Conservation (phyloP, 2,797 vertebrate species). For the Syndactyla subalaris region DNA sequence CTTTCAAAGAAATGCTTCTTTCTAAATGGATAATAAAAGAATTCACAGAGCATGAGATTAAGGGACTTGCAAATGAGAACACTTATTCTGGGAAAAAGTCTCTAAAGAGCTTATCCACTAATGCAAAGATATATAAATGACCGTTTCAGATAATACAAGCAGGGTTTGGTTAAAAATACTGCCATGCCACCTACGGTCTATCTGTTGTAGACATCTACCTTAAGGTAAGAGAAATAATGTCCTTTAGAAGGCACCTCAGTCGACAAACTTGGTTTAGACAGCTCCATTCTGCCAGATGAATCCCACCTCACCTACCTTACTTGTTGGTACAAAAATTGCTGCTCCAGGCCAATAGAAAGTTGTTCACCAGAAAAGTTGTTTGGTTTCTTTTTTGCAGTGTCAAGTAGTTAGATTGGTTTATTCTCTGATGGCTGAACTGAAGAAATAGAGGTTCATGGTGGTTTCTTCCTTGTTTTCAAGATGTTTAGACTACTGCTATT, state of each 20-base stretch:
- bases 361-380: neutral
- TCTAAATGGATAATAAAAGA: conserved; percentile 27
- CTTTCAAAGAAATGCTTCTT: neutral
- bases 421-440: neutral
- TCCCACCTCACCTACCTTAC: neutral
- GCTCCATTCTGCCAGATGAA: neutral
- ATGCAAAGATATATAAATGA: neutral
- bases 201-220: neutral
- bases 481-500: neutral
- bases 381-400: fast-evolving
- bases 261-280: neutral
- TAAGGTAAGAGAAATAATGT: neutral
- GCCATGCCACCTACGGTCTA: neutral
- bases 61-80: conserved; percentile 24
- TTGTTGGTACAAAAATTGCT: neutral
- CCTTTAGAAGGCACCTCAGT: neutral
- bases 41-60: conserved; percentile 33
- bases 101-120: neutral
- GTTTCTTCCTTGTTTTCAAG: neutral
- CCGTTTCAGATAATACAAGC: neutral
- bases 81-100: conserved; percentile 1
- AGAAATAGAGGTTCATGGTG: neutral
- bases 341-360: neutral
- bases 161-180: neutral
- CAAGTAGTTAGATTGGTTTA: neutral